These are phyloP conservation scores for Achlya flavicornis DNA, from an alignment of 2,888 invertebrate species.

Conservation along the genomic window DNA sequence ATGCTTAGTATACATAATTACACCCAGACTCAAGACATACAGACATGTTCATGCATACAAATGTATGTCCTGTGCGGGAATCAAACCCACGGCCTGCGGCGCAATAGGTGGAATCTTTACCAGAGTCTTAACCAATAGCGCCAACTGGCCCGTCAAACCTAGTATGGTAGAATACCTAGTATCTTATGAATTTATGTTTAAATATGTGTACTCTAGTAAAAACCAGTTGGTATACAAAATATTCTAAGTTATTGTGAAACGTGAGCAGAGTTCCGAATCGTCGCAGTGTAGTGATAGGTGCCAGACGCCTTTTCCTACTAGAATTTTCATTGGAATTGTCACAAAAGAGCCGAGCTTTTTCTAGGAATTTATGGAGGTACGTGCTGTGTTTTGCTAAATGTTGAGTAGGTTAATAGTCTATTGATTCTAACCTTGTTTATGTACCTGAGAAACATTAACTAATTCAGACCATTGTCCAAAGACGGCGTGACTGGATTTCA, in stretches of 20 bases:
- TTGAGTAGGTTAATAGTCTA: background rate
- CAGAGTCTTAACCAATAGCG: too few species aligned
- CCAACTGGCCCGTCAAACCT: too few species aligned
- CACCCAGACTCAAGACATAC: too few species aligned
- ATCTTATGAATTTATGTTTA: too few species aligned
- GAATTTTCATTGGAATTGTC: constrained; percentile 2
- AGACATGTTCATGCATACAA: too few species aligned
- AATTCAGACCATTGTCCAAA: background rate
- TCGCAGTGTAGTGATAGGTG: background rate
- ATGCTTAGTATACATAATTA: too few species aligned
- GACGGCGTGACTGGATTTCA: background rate
- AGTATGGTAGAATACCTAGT: too few species aligned
- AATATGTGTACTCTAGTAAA: too few species aligned
- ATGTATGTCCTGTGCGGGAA: too few species aligned
- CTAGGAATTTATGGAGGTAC: background rate
- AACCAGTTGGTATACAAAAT: too few species aligned
- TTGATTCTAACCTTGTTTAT: background rate
- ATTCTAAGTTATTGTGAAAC: background rate
- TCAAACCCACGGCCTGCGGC: too few species aligned
- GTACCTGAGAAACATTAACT: background rate
- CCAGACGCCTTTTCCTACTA: background rate
- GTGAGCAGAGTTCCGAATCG: background rate
- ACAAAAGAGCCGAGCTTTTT: background rate
- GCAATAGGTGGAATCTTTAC: too few species aligned
- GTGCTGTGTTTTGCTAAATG: background rate